phyloP scores from a whole-genome alignment of 2,113 vertebrate genomes.

The Upupa epops region DNA sequence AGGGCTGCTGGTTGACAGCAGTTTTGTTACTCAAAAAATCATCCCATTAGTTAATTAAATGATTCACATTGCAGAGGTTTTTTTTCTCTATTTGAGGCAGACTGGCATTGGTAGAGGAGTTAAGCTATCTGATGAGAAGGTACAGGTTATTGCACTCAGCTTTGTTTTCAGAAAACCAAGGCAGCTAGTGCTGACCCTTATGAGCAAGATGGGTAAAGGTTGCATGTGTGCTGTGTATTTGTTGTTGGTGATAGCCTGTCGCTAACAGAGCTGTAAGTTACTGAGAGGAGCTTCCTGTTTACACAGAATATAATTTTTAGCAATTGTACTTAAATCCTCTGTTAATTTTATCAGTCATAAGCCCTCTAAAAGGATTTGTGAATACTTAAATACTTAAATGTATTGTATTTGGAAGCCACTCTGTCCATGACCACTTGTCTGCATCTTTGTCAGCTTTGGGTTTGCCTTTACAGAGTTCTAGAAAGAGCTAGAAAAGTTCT shows the following conservation, averaged over 20 bases:
- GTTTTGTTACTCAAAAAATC: not conserved
- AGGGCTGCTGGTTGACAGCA: not conserved
- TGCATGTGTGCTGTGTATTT: rapidly evolving
- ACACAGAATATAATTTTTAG: not conserved
- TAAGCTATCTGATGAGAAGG: not conserved
- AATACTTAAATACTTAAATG: not conserved
- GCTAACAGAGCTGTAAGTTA: not conserved
- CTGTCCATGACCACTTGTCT: not conserved
- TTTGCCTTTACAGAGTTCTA: not conserved
- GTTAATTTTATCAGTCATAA: not conserved
- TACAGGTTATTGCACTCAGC: not conserved
- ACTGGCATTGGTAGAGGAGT: not conserved
- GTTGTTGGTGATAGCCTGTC: not conserved
- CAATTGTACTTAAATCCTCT: not conserved
- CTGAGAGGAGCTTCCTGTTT: not conserved
- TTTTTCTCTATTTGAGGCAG: not conserved
- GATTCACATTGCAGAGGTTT: not conserved
- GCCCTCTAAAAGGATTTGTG: not conserved
- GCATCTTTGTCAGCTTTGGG: not conserved
- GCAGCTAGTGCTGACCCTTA: not conserved
- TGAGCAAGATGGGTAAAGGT: not conserved
- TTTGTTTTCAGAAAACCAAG: not conserved
- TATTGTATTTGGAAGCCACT: not conserved
- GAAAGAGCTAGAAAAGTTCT: too few relatives aligned
- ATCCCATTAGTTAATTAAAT: not conserved